Evolutionary conservation across 2,113 vertebrate species (phyloP).

Genomic region (Hydrolagus affinis): DNA sequence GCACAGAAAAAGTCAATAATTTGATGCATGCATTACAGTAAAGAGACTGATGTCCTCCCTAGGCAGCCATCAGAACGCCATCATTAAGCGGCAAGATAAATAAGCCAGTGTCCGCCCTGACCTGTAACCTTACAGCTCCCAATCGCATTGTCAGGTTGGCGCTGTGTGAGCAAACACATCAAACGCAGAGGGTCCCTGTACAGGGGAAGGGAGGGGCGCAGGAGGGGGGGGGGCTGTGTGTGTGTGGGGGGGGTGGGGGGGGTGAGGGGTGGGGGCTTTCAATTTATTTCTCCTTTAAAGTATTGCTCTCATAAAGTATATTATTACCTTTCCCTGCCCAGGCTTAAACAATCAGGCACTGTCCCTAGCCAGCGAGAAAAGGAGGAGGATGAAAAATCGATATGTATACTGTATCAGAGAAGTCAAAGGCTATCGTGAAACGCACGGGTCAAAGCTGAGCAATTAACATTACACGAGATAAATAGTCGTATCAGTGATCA

Average conservation of each 20-base stretch:
- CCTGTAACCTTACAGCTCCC: constrained; percentile 47
- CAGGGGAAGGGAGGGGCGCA: no score
- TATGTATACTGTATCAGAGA: constrained; percentile 50
- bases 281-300: constrained; percentile 40
- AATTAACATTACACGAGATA: constrained; percentile 46
- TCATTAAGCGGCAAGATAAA: constrained; percentile 51
- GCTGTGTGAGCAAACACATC: constrained; percentile 42
- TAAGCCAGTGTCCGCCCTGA: constrained; percentile 50
- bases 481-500: constrained; percentile 41
- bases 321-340: no score
- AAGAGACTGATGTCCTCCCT: not conserved
- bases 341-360: constrained; percentile 39
- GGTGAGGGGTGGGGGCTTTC: no score
- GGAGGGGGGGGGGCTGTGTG: no score
- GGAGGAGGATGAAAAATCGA: constrained; percentile 19
- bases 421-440: constrained; percentile 50
- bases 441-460: constrained; percentile 54
- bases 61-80: constrained; percentile 37
- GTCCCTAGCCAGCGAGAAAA: constrained; percentile 43
- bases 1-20: no score
- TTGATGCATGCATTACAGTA: constrained; percentile 12
- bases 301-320: constrained; percentile 43
- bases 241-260: no score
- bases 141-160: constrained; percentile 43
- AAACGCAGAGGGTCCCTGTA: constrained; percentile 47